These are phyloP conservation scores for Tylochromis polylepis DNA, from an alignment of 2,113 vertebrate genomes.

Conservation along the genomic window DNA sequence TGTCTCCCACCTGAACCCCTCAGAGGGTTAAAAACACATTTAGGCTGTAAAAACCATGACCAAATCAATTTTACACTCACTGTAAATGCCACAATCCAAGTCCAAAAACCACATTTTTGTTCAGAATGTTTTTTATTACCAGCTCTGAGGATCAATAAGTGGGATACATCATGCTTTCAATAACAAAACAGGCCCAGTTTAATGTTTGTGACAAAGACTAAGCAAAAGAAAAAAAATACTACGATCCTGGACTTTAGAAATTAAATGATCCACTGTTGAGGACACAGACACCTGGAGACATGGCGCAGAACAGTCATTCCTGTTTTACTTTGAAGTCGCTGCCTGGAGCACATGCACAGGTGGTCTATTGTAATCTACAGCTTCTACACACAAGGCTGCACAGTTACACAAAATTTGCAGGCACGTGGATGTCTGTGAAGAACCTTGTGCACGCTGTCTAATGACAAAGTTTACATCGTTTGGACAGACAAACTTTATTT, in stretches of 20 bases:
- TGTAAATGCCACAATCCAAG: fast-evolving
- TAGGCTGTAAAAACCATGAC: not conserved
- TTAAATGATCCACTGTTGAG: not conserved
- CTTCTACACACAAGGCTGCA: not conserved
- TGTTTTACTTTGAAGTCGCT: not conserved
- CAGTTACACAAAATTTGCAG: not conserved
- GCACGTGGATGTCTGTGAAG: not conserved
- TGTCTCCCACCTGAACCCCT: not conserved
- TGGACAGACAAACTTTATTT: not conserved
- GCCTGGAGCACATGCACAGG: not conserved
- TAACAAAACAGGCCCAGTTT: not conserved
- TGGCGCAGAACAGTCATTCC: not conserved
- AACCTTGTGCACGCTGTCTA: not conserved
- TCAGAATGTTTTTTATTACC: not conserved
- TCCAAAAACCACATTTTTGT: not conserved
- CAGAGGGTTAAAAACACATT: not conserved
- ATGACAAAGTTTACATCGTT: not conserved
- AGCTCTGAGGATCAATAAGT: fast-evolving
- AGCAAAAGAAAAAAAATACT: not conserved
- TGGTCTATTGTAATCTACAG: not conserved
- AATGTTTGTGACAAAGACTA: not conserved
- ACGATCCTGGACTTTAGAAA: not conserved
- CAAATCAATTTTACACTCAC: not conserved
- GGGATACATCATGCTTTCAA: fast-evolving
- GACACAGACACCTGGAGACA: not conserved